These are phyloP conservation scores for Alentia gelatinosa DNA, from an alignment of 2,888 invertebrate genomes.

Conservation along the genomic window DNA sequence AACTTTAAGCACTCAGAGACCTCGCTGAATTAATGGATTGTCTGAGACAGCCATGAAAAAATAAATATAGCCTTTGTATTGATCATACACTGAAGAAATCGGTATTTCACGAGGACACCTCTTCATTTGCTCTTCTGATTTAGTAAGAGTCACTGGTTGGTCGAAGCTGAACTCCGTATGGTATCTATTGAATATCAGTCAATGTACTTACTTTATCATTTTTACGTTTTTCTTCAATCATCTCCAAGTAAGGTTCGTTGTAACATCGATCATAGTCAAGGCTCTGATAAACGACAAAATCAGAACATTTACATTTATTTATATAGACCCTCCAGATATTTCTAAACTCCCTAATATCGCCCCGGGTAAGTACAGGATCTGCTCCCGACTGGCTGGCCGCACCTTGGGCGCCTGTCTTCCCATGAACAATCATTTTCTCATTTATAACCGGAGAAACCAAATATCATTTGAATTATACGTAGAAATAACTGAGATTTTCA, in stretches of 20 bases:
- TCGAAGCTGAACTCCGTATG: background rate
- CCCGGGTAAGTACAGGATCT: too few species aligned
- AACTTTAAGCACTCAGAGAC: too few species aligned
- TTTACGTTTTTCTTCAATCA: constrained; percentile 58
- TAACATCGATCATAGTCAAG: constrained; percentile 71
- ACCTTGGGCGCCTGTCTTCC: background rate
- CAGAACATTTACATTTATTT: background rate
- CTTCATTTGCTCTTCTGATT: background rate
- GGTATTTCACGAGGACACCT: background rate
- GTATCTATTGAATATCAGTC: background rate
- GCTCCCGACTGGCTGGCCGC: too few species aligned
- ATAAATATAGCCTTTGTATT: background rate
- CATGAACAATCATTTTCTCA: background rate
- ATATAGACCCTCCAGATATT: background rate
- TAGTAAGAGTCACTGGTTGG: background rate
- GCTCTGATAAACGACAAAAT: constrained; percentile 66
- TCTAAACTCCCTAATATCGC: background rate
- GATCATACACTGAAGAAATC: background rate
- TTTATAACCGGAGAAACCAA: background rate
- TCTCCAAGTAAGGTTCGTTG: constrained; percentile 69
- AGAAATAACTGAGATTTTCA: too few species aligned
- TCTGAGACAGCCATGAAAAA: background rate
- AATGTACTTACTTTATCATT: background rate
- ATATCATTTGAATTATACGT: background rate
- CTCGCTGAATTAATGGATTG: too few species aligned